A percentile compares a stretch with the other conserved stretches of the same genome.
phyloP scores from a whole-genome alignment of 1,140 invertebrate genomes.

The Mercenaria mercenaria region DNA sequence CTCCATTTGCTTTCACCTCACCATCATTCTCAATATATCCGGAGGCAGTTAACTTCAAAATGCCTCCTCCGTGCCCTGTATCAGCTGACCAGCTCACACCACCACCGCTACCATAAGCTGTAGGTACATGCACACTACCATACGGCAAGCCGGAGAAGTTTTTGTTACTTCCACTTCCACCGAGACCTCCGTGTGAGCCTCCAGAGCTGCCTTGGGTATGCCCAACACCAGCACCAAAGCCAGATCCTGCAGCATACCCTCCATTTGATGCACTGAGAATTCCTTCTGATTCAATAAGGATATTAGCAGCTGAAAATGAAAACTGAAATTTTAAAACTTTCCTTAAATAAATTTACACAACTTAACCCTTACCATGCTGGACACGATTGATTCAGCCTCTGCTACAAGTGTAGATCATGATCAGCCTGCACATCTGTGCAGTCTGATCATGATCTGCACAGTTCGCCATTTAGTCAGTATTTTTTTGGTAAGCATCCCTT shows the following conservation, averaged over 20 bases:
- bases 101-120: constrained; percentile 77
- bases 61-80: constrained; percentile 74
- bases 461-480: too few species aligned
- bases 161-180: constrained; percentile 69
- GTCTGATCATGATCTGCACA: too few species aligned
- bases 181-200: constrained; percentile 78
- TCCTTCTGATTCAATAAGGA: constrained; percentile 78
- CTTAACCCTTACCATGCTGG: too few species aligned
- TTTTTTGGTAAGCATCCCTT: too few species aligned
- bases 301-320: constrained; percentile 74
- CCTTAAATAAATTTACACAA: not conserved
- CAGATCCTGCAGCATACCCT: constrained; percentile 68
- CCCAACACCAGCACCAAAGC: constrained; percentile 66
- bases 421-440: too few species aligned
- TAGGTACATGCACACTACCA: constrained; percentile 64
- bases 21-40: constrained; percentile 76
- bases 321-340: too few species aligned
- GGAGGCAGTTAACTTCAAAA: constrained; percentile 70
- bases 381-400: too few species aligned
- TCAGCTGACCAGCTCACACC: not conserved
- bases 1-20: constrained; percentile 71
- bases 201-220: constrained; percentile 69
- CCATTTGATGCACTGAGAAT: constrained; percentile 70
- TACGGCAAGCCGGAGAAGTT: constrained; percentile 60
- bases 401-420: too few species aligned